These are phyloP conservation scores for Bolinopsis microptera DNA, from an alignment of 37 sponge, comb jelly and placozoan genomes.

Conservation along the genomic window DNA sequence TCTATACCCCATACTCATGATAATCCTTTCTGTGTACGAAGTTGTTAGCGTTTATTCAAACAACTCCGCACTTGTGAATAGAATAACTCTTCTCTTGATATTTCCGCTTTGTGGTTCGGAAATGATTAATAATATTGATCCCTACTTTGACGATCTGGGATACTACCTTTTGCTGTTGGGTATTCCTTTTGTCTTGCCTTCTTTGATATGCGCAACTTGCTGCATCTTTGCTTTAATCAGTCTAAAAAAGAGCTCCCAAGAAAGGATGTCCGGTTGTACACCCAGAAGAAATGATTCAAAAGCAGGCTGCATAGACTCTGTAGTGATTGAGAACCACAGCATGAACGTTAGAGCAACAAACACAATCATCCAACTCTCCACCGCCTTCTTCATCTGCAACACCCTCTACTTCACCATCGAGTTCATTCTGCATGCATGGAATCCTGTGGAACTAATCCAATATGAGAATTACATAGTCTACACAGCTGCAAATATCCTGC, in stretches of 20 bases:
- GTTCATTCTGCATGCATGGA: background rate
- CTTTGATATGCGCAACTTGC: background rate
- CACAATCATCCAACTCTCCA: background rate
- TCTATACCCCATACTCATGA: background rate
- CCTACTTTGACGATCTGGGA: background rate
- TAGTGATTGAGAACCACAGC: too few species aligned
- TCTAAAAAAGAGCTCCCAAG: background rate
- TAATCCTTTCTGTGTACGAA: background rate
- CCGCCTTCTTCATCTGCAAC: conserved; percentile 16
- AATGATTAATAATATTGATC: background rate
- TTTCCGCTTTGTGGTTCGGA: conserved; percentile 5
- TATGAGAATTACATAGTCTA: conserved; percentile 28
- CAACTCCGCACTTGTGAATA: background rate
- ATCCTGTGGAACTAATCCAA: background rate
- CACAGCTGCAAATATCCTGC: background rate
- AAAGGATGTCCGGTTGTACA: too few species aligned
- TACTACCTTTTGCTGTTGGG: conserved; percentile 15
- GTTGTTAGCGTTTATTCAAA: background rate
- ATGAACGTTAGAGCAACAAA: background rate
- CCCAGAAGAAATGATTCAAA: too few species aligned
- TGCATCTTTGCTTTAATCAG: background rate
- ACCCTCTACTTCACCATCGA: conserved; percentile 14
- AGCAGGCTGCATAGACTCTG: background rate
- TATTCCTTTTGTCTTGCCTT: conserved; percentile 12
- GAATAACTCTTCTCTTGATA: background rate